These are phyloP conservation scores for Drosophila takahashii DNA, from an alignment of 1,140 invertebrate species.

Conservation along the genomic window DNA sequence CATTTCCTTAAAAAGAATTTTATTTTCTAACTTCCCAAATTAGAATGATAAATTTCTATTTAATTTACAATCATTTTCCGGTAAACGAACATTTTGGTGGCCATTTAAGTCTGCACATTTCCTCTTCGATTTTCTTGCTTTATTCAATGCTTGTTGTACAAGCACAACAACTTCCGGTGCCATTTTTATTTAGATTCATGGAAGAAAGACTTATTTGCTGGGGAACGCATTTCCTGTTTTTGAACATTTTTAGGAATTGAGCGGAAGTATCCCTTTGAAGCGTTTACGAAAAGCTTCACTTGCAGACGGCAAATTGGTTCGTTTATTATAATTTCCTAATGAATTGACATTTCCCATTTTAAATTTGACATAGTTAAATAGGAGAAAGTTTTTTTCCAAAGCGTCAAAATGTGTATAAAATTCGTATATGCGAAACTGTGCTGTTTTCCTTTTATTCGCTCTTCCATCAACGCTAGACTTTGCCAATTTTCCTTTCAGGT, in stretches of 20 bases:
- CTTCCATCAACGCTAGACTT: conserved; percentile 1
- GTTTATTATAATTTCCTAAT: neutral
- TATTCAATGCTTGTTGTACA: conserved; percentile 1
- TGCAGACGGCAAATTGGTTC: neutral
- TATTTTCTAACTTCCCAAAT: too few relatives aligned
- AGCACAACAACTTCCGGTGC: conserved; percentile 1
- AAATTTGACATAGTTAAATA: neutral
- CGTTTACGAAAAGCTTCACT: neutral
- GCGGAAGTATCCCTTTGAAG: neutral
- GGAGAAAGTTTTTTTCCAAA: neutral
- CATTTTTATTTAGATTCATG: conserved; percentile 3
- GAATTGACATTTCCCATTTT: neutral
- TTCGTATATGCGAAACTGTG: neutral
- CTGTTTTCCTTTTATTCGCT: conserved; percentile 14
- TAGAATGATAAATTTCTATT: neutral
- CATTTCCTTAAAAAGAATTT: too few relatives aligned
- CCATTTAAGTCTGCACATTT: conserved; percentile 6
- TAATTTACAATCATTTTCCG: conserved; percentile 9
- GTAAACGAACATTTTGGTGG: conserved; percentile 2
- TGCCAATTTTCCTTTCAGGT: conserved; percentile 32
- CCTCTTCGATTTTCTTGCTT: conserved; percentile 14
- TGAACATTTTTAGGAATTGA: neutral
- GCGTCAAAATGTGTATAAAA: neutral
- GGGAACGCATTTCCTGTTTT: conserved; percentile 9
- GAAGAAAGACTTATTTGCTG: neutral